Base-by-base conservation (phyloP, 2,113 vertebrate genomes). In the Phodopus roborovskii region DNA sequence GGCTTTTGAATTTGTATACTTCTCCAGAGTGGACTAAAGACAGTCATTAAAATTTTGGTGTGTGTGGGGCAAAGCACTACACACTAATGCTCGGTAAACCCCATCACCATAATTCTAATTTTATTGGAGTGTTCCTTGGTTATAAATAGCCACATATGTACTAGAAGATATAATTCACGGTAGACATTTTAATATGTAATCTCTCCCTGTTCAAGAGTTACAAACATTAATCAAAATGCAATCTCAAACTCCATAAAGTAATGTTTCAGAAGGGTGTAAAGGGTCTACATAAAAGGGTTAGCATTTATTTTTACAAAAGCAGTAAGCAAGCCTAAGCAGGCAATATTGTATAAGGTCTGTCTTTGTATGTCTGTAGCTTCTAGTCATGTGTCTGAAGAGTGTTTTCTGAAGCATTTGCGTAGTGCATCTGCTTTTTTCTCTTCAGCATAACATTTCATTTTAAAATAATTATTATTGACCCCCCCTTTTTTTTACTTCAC, bases 131-230 rank as follows among this genome's bases (percentile, higher is more conserved):
- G 10, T 71, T 39, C 62, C 58, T 13, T 79, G 62, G 33, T 87
- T 64, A 71, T 84, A 84, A 94, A 94, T 85, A 93, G 64, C 42
- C 70, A 58, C 60, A 26, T 91, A 53, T 94, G 77, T 96, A 92
- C 94, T 66, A 75, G 20, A 83, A 84, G 45, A 24, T 79, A 26
- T 94, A 95, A 94, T 91, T 97, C 83, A 92, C 78, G 78, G 42
- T 79, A 83, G 78, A 94, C 83, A 87, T 91, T 92, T 97, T 95
- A 91, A 97, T 95, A 86, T 77, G 56, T 78, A 92, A 92, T 56
- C 30, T 60, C n/a, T 95, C 36, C 64, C 75, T 88, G 28, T 93
- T 93, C 53, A n/a, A 92, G 95, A 92, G 83, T 94, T 85, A 77
- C 4, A 94, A 94, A 83, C 79, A 90, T 90, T 90, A 88, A 94